Evolutionary conservation across 2,888 invertebrate species (phyloP).

Genomic region (Acronicta leporina): DNA sequence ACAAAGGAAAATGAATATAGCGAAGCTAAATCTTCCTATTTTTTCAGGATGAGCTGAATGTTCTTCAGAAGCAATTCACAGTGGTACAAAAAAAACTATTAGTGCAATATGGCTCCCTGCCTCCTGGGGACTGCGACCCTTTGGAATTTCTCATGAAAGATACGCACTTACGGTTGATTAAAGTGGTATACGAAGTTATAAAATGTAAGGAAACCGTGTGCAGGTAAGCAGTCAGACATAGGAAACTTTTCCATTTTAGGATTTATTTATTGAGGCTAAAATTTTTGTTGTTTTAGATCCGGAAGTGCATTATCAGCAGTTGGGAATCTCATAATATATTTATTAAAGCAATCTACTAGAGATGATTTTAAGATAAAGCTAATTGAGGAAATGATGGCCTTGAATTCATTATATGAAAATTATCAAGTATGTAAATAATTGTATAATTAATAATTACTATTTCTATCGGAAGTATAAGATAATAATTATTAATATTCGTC

Average conservation of each 20-base stretch:
- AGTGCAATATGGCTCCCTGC: constrained; percentile 94
- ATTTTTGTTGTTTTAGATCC: constrained; percentile 68
- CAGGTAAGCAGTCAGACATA: constrained; percentile 62
- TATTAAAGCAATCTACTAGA: constrained; percentile 67
- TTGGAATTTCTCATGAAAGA: constrained; percentile 92
- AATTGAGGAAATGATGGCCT: constrained; percentile 80
- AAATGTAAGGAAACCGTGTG: constrained; percentile 74
- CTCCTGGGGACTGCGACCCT: constrained; percentile 92
- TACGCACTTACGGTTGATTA: constrained; percentile 90
- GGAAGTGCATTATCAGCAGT: constrained; percentile 72
- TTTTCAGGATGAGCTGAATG: constrained; percentile 82
- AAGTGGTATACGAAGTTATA: constrained; percentile 83
- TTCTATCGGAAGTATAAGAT: background rate
- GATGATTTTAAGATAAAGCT: constrained; percentile 77
- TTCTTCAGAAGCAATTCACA: constrained; percentile 92
- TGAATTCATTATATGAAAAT: constrained; percentile 76
- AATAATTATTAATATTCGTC: constrained; percentile 34
- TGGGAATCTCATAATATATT: constrained; percentile 71
- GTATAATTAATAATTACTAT: background rate
- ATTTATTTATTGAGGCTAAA: background rate
- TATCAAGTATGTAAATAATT: constrained; percentile 72
- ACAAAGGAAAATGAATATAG: background rate
- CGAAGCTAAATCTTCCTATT: constrained; percentile 8
- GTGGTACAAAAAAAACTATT: constrained; percentile 93
- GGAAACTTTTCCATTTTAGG: background rate